Conservation (phyloP, 2,888 invertebrate genomes). For the Xestia c-nigrum region DNA sequence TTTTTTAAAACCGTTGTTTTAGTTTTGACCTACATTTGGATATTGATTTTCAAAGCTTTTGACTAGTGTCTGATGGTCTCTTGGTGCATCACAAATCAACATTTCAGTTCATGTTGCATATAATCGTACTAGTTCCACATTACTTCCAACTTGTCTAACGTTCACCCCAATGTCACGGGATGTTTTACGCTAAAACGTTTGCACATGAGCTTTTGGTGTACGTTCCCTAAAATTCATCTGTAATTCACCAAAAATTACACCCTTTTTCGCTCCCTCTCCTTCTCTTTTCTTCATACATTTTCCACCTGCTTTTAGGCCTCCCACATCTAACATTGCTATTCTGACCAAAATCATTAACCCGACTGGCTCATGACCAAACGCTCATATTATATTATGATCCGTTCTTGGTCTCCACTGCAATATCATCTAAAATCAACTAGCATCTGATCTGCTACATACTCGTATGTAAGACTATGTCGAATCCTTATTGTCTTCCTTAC, state of each 20-base stretch:
- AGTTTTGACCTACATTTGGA: constrained; percentile 10
- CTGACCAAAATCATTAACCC: background rate
- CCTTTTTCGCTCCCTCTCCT: background rate
- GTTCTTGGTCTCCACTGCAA: background rate
- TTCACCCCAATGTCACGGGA: background rate
- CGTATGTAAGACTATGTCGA: background rate
- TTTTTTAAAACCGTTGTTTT: constrained; percentile 9
- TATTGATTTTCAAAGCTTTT: background rate
- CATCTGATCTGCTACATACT: background rate
- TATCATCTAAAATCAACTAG: background rate
- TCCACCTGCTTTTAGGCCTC: background rate
- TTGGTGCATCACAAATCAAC: background rate
- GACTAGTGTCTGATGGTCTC: background rate
- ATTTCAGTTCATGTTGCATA: background rate
- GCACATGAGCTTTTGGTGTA: background rate
- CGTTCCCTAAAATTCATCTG: background rate
- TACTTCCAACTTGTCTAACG: background rate
- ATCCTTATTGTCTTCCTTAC: too few relatives aligned
- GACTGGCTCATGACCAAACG: background rate
- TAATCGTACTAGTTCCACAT: background rate
- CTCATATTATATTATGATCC: background rate
- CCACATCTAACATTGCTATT: background rate
- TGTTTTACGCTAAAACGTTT: background rate
- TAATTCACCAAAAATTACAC: background rate
- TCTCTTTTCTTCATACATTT: background rate